Evolutionary conservation across 1,140 invertebrate species (phyloP), one percentile per base, ranked within the genome.

Genomic region (Eumeta japonica): DNA sequence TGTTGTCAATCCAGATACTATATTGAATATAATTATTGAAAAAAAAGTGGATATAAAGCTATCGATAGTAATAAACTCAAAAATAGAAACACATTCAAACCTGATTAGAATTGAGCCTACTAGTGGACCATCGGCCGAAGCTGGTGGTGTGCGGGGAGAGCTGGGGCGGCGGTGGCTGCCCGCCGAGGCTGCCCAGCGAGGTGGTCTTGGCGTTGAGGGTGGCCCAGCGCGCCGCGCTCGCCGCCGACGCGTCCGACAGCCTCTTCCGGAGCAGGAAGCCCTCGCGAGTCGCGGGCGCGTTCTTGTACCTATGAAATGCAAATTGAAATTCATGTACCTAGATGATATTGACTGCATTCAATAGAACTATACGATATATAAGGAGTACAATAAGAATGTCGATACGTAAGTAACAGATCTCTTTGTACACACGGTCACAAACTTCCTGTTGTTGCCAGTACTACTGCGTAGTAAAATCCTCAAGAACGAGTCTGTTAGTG

Each of bases 111-210:
- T 90, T 90, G 38, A 92, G 74, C 55, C 90, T 77, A 52, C 87
- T 90, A 30, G 89, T 92, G 37, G 88, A 90, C 90, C 90, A 92
- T 52, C 90, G 78, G 3, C 87, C 85, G 58, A 89, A 89, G 49
- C 63, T 70, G 31, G 67, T 67, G 28, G 68, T 73, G 44, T 70
- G 64, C 0, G 72, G 65, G 3, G 67, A 76, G 16, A 66, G 66
- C 34, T 71, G 73, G 0, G 71, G 62, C 44, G 71, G 67, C 11
- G 60, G 60, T 35, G 66, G 65, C n/a, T 57, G 67, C 15, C 79
- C 61, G 33, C 80, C 83, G 18, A 81, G 66, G 37, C 86, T 88
- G 50, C 83, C 84, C 27, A 89, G 78, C 13, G 87, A 89, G 16
- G 86, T 88, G 33, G 87, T 89, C 75, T 89, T 89, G 30, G 85